A percentile compares a stretch with the other conserved stretches of the same genome.
phyloP scores from a whole-genome alignment of 2,888 invertebrate species.

The Campoplex nolae region DNA sequence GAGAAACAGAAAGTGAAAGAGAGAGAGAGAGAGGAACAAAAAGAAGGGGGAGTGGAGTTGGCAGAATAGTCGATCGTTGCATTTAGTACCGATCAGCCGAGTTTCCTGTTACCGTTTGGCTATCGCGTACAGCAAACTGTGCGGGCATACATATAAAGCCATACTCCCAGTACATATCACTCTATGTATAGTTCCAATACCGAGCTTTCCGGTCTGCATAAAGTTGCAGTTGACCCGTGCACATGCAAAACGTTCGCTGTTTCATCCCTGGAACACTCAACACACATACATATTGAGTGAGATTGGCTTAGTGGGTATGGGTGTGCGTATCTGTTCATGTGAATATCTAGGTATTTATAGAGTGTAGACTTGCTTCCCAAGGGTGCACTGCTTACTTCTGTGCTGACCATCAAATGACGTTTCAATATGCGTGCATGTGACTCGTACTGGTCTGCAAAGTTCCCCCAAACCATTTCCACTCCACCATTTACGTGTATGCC shows the following conservation, averaged over 20 bases:
- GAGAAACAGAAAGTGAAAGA: conserved; percentile 1
- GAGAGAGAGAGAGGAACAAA: not conserved
- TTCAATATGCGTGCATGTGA: conserved; percentile 79
- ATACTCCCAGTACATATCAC: not conserved
- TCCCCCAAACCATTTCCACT: too few relatives aligned
- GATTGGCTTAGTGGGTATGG: not conserved
- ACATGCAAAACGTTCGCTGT: conserved; percentile 19
- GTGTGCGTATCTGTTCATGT: not conserved
- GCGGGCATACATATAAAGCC: conserved; percentile 40
- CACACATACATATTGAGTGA: not conserved
- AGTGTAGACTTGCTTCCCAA: conserved; percentile 1
- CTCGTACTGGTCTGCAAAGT: conserved; percentile 32
- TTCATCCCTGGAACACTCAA: conserved; percentile 27
- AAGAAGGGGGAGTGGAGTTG: not conserved
- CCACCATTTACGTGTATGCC: conserved; percentile 34
- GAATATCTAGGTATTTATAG: not conserved
- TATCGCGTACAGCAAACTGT: conserved; percentile 64
- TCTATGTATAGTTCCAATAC: conserved; percentile 21
- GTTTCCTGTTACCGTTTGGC: conserved; percentile 68
- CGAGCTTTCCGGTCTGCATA: conserved; percentile 18
- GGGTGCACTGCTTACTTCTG: conserved; percentile 67
- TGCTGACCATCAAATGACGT: conserved; percentile 80
- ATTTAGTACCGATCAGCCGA: conserved; percentile 71
- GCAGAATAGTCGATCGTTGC: conserved; percentile 60
- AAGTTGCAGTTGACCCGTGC: conserved; percentile 13